A percentile compares a stretch with the other conserved stretches of the same genome.
These are phyloP conservation scores for Pongo pygmaeus DNA, from an alignment of 2,113 vertebrate genomes.

Conservation along the genomic window DNA sequence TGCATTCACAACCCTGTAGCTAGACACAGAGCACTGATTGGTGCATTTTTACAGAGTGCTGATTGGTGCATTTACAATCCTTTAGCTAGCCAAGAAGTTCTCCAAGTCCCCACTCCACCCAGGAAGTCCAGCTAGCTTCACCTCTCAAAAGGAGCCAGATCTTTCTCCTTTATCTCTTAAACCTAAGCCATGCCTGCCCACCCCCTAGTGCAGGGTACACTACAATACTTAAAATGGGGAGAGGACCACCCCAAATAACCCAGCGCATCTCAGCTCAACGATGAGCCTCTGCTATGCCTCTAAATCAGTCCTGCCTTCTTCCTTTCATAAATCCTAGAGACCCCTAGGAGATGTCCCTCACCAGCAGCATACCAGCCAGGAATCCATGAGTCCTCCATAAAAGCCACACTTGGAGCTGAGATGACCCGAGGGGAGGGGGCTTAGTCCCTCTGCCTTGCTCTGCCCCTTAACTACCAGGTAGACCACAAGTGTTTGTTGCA, in stretches of 20 bases:
- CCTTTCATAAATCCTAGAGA: neutral
- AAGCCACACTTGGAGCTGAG: neutral
- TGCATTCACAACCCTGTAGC: too few species aligned
- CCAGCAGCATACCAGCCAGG: neutral
- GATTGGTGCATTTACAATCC: too few species aligned
- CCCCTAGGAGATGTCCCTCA: neutral
- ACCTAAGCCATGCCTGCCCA: neutral
- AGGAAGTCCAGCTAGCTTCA: too few species aligned
- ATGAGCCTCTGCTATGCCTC: neutral
- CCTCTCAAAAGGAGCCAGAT: too few species aligned
- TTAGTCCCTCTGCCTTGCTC: neutral
- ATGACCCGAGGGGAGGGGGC: neutral
- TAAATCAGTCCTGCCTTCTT: neutral
- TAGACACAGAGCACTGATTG: too few species aligned
- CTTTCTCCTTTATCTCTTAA: neutral
- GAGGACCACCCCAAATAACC: neutral
- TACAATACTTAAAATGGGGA: neutral
- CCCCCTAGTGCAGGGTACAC: neutral
- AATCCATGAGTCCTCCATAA: neutral
- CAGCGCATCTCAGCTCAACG: neutral
- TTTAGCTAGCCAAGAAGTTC: too few species aligned
- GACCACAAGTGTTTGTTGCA: neutral
- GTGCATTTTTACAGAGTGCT: too few species aligned
- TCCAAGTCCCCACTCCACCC: too few species aligned
- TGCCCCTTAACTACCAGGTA: neutral